Conservation (phyloP, 92 coral and sea anemone genomes). For the Epizoanthus stellaris region DNA sequence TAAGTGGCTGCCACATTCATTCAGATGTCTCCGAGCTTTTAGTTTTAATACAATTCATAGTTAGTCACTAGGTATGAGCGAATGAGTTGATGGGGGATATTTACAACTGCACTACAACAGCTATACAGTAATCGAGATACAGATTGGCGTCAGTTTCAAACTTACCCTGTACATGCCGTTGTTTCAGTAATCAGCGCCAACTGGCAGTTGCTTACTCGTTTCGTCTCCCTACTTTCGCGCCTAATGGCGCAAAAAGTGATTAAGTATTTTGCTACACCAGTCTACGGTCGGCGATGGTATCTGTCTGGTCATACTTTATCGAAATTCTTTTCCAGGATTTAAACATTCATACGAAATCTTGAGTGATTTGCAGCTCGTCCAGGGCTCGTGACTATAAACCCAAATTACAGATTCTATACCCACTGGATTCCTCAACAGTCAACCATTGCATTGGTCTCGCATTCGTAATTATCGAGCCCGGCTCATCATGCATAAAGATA, state of each 20-base stretch:
- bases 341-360: not conserved
- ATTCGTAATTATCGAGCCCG: not conserved
- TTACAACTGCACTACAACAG: no score
- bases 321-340: not conserved
- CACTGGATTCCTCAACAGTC: constrained; percentile 1
- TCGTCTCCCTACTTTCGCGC: not conserved
- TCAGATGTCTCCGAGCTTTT: no score
- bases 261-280: not conserved
- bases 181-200: no score
- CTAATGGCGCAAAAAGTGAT: constrained; percentile 12
- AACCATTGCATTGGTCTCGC: not conserved
- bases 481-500: constrained; percentile 1
- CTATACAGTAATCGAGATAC: no score
- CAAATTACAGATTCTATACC: not conserved
- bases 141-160: no score
- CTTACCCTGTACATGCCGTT: no score
- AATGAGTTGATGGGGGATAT: no score
- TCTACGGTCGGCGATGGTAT: not conserved
- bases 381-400: constrained; percentile 2
- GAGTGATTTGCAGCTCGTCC: not conserved
- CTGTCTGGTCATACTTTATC: not conserved
- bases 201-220: no score
- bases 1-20: no score
- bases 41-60: no score
- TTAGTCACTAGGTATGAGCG: no score